phyloP scores from a whole-genome alignment of 1,140 invertebrate genomes.

The Ostrea denselamellosa region DNA sequence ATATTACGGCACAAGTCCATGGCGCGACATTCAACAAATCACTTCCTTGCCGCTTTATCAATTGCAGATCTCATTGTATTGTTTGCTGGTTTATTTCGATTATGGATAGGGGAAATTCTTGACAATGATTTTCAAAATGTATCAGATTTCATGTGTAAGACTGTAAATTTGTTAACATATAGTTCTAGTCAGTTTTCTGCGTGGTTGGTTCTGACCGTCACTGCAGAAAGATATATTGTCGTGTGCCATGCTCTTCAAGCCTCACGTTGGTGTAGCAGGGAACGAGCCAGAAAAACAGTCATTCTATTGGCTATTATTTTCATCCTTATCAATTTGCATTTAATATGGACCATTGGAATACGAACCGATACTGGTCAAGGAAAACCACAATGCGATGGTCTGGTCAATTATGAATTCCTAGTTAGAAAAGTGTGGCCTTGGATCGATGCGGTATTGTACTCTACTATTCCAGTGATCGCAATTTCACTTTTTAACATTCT shows the following conservation, averaged over 20 bases:
- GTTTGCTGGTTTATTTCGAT: constrained; percentile 72
- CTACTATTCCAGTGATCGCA: constrained; percentile 65
- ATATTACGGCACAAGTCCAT: constrained; percentile 70
- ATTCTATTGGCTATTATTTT: constrained; percentile 63
- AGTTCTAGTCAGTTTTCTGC: constrained; percentile 75
- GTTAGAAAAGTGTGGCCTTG: constrained; percentile 66
- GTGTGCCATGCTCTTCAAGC: constrained; percentile 76
- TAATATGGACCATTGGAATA: constrained; percentile 72
- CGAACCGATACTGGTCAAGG: constrained; percentile 44
- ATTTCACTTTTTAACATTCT: constrained; percentile 66
- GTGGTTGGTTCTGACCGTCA: constrained; percentile 78
- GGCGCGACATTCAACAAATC: constrained; percentile 71
- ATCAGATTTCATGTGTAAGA: constrained; percentile 71
- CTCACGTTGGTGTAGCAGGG: constrained; percentile 71
- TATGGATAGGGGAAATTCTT: constrained; percentile 73
- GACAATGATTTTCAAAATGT: constrained; percentile 64
- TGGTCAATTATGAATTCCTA: constrained; percentile 46
- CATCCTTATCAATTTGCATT: constrained; percentile 71
- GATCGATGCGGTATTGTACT: constrained; percentile 71
- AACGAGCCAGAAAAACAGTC: constrained; percentile 70
- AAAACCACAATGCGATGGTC: constrained; percentile 49
- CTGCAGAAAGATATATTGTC: constrained; percentile 77
- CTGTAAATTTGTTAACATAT: constrained; percentile 68
- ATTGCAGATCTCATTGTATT: constrained; percentile 75
- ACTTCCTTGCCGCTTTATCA: constrained; percentile 74